Evolutionary conservation across 2,797 vertebrate species (phyloP).

Genomic region (Fundulus diaphanus): DNA sequence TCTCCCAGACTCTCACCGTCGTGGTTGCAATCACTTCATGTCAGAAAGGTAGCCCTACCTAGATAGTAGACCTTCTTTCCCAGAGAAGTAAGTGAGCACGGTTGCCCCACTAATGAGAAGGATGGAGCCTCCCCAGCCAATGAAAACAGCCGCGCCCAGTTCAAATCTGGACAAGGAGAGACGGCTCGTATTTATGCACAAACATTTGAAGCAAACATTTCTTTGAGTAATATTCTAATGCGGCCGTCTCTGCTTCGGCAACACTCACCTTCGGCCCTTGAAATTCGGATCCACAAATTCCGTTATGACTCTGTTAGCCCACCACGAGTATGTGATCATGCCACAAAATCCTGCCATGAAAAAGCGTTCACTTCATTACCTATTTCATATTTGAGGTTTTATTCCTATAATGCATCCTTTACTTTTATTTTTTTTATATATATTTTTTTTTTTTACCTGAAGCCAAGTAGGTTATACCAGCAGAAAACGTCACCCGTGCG

Average conservation of each 20-base stretch:
- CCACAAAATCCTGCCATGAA: slow-evolving; percentile 75
- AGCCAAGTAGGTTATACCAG: slow-evolving; percentile 75
- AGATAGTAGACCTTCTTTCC: slow-evolving; percentile 68
- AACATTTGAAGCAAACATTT: neutral
- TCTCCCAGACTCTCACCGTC: neutral
- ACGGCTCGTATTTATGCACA: neutral
- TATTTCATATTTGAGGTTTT: neutral
- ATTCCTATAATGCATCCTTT: no score
- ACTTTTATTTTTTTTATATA: neutral
- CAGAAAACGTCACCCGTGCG: slow-evolving; percentile 80
- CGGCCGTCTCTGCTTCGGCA: neutral
- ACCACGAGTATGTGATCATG: slow-evolving; percentile 81
- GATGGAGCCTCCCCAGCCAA: slow-evolving; percentile 93
- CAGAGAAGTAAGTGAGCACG: slow-evolving; percentile 86
- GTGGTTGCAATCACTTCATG: neutral
- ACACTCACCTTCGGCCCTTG: slow-evolving; percentile 78
- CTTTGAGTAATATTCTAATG: neutral
- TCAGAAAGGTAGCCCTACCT: neutral
- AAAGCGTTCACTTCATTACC: neutral
- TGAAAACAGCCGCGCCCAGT: slow-evolving; percentile 91
- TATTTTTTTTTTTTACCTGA: slow-evolving; percentile 73
- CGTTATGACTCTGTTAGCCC: slow-evolving; percentile 71
- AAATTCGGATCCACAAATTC: slow-evolving; percentile 79
- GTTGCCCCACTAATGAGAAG: slow-evolving; percentile 87
- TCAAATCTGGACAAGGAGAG: slow-evolving; percentile 85